phyloP scores from a whole-genome alignment of 2,888 invertebrate species.

The Crepidodera aurea region DNA sequence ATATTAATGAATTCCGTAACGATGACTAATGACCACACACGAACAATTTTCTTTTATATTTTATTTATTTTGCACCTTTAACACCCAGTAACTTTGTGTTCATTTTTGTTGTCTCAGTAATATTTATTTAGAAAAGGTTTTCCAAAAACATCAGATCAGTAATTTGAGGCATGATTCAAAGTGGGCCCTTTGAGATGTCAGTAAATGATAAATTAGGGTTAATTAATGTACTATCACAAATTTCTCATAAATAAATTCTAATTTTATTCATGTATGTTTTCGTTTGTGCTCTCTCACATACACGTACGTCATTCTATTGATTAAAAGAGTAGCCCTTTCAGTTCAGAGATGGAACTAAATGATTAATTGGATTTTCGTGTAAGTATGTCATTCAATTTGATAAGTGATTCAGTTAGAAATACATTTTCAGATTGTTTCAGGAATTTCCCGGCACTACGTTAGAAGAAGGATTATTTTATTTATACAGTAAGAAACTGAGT shows the following conservation, averaged over 20 bases:
- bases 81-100: too few species aligned
- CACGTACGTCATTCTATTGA: constrained; percentile 49
- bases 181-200: not conserved
- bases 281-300: constrained; percentile 7
- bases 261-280: constrained; percentile 9
- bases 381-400: constrained; percentile 57
- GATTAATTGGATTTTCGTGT: constrained; percentile 61
- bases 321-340: constrained; percentile 58
- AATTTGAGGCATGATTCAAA: too few species aligned
- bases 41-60: too few species aligned
- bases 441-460: not conserved
- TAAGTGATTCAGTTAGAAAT: constrained; percentile 55
- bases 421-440: constrained; percentile 39
- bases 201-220: constrained; percentile 7
- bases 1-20: constrained; percentile 30
- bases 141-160: too few species aligned
- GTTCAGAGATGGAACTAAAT: constrained; percentile 56
- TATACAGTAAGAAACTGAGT: too few species aligned
- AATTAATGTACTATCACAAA: not conserved
- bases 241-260: not conserved
- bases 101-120: too few species aligned
- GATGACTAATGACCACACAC: constrained; percentile 26
- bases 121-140: too few species aligned
- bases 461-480: not conserved
- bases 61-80: too few species aligned